Conservation (phyloP, 2,888 invertebrate species). For the Amblyjoppa fuscipennis region DNA sequence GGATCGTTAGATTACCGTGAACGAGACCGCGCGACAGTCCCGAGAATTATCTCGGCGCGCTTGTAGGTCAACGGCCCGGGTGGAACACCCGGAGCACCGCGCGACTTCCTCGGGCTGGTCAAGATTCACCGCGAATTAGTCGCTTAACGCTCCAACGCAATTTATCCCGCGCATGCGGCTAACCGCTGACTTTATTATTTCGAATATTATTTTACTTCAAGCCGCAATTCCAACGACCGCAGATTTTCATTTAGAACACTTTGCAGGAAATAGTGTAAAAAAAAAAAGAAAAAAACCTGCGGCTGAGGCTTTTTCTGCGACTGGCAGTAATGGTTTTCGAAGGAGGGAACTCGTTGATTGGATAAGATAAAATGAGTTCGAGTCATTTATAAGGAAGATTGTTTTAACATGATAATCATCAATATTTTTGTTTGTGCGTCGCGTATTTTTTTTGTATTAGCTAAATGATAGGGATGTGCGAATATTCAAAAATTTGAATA, state of each 20-base stretch:
- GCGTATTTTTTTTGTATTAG: no score
- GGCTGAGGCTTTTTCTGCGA: not conserved
- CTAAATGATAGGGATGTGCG: no score
- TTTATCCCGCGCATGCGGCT: slow-evolving; percentile 11
- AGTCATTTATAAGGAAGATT: no score
- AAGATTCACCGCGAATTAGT: slow-evolving; percentile 42
- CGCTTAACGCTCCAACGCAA: slow-evolving; percentile 11
- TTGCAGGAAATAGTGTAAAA: not conserved
- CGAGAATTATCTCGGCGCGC: slow-evolving; percentile 5
- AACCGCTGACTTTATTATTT: not conserved
- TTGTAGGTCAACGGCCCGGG: slow-evolving; percentile 49
- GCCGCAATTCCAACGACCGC: not conserved
- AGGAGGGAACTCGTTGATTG: not conserved
- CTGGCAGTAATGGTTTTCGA: not conserved
- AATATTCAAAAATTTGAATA: no score
- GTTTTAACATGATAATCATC: no score
- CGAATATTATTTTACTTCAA: not conserved
- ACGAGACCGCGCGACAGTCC: slow-evolving; percentile 1
- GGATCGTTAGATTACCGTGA: slow-evolving; percentile 12
- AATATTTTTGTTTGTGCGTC: no score
- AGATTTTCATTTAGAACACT: not conserved
- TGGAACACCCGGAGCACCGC: not conserved
- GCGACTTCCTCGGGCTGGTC: slow-evolving; percentile 17
- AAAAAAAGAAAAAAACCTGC: not conserved
- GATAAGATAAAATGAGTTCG: no score